Evolutionary conservation across 2,113 vertebrate genomes (phyloP).

Genomic region (Ceyx cyanopectus): DNA sequence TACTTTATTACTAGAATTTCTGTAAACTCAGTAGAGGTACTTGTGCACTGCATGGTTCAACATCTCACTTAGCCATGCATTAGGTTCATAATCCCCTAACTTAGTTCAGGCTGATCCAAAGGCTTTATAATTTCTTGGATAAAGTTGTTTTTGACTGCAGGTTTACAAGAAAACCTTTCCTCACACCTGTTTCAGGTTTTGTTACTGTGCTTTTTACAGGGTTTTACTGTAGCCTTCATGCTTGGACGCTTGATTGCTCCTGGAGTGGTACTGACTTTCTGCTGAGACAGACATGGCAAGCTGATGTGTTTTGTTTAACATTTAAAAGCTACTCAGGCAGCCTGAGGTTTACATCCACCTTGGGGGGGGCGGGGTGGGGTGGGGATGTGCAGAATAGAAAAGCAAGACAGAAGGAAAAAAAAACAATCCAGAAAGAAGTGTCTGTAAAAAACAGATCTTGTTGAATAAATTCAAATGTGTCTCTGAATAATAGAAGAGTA

Average conservation of each 20-base stretch:
- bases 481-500: background rate
- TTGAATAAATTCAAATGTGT: background rate
- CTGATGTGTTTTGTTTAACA: conserved; percentile 29
- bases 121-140: background rate
- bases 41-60: accelerated
- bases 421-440: background rate
- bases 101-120: background rate
- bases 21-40: background rate
- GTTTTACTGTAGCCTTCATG: background rate
- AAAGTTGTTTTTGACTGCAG: background rate
- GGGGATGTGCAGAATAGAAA: background rate
- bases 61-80: background rate
- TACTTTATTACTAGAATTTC: background rate
- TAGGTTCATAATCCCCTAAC: background rate
- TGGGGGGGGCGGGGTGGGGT: background rate
- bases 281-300: background rate
- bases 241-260: conserved; percentile 30
- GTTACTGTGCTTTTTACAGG: background rate
- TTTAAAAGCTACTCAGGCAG: background rate
- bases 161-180: conserved; percentile 1
- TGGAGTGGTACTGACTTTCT: conserved; percentile 42
- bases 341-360: background rate
- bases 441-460: background rate
- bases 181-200: background rate
- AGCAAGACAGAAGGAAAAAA: background rate